Evolutionary conservation across 2,113 vertebrate species (phyloP).

Genomic region (Macrotus californicus): DNA sequence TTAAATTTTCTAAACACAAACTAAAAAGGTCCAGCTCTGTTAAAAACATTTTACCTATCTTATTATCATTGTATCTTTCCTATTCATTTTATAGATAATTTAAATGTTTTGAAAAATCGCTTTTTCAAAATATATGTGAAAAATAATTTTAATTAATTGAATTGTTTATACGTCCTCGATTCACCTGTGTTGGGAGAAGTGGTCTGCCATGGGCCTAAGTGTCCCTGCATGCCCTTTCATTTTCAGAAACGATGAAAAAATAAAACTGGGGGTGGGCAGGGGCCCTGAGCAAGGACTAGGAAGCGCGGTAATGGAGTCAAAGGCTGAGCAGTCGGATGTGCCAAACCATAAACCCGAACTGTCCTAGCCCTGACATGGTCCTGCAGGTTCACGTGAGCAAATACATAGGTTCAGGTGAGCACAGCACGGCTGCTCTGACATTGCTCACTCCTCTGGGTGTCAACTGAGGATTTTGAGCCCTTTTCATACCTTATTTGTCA

Average conservation of each 20-base stretch:
- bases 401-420: neutral
- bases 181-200: neutral
- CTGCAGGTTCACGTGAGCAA: neutral
- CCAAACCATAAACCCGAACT: neutral
- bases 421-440: neutral
- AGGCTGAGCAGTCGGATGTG: neutral
- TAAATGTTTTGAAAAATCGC: neutral
- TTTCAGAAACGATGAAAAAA: slow-evolving; percentile 82
- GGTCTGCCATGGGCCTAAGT: accelerated
- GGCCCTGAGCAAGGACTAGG: slow-evolving; percentile 44
- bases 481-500: neutral
- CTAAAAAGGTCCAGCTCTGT: neutral
- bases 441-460: neutral
- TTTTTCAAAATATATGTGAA: neutral
- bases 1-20: neutral
- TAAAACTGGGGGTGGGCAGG: neutral
- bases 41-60: neutral
- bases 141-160: neutral
- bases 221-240: slow-evolving; percentile 56
- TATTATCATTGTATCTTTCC: neutral
- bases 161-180: neutral
- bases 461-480: neutral
- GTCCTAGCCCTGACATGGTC: neutral
- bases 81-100: neutral
- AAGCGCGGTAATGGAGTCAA: slow-evolving; percentile 70